phyloP scores from a whole-genome alignment of 2,797 vertebrate genomes.

The Mastacembelus armatus region DNA sequence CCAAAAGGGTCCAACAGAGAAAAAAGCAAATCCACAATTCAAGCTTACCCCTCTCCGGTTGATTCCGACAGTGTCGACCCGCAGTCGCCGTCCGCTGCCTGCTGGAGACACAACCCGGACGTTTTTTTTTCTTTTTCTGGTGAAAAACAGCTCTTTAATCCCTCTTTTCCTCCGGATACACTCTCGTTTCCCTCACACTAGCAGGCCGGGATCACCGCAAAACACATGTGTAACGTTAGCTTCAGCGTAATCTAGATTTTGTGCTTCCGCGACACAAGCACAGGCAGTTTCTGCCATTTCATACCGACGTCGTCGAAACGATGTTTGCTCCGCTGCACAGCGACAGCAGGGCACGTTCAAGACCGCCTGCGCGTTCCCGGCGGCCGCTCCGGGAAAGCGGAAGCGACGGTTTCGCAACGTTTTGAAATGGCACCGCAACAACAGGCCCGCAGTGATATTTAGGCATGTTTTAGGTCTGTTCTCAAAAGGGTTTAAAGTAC shows the following conservation, averaged over 20 bases:
- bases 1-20: constrained; percentile 51
- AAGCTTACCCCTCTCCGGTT: constrained; percentile 77
- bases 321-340: constrained; percentile 76
- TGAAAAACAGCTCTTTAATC: constrained; percentile 51
- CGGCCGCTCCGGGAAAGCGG: constrained; percentile 37
- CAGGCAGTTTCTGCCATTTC: constrained; percentile 82
- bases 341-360: constrained; percentile 71
- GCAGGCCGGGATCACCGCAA: constrained; percentile 66
- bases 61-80: constrained; percentile 61
- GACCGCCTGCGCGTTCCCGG: constrained; percentile 61
- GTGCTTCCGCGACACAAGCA: constrained; percentile 79
- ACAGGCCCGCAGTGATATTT: too few species aligned
- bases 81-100: constrained; percentile 58
- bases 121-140: too few species aligned
- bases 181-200: constrained; percentile 66
- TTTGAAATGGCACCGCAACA: constrained; percentile 34
- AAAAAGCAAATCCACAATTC: constrained; percentile 20
- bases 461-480: too few species aligned
- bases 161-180: constrained; percentile 24
- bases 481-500: too few species aligned
- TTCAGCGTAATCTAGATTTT: constrained; percentile 67
- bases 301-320: constrained; percentile 77
- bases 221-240: constrained; percentile 70
- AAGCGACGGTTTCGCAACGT: constrained; percentile 63
- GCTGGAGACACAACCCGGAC: constrained; percentile 59